Conservation (phyloP, 1,140 invertebrate species). For the Pseudomyrmex gracilis region DNA sequence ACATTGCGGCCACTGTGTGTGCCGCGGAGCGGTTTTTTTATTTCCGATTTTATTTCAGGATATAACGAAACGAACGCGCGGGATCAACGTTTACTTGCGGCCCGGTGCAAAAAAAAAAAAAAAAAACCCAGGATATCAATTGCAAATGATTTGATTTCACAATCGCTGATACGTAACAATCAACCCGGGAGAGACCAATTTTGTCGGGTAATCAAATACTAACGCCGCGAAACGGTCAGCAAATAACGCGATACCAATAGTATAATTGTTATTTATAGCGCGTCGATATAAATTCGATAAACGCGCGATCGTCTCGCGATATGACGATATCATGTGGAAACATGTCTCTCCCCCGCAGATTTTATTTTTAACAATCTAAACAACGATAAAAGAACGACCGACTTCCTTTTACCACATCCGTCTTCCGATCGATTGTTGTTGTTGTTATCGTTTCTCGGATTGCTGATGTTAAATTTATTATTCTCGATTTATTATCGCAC, state of each 20-base stretch:
- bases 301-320: constrained; percentile 5
- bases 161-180: constrained; percentile 43
- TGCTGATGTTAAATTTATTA: background rate
- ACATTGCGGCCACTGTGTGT: background rate
- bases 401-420: background rate
- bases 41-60: constrained; percentile 20
- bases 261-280: constrained; percentile 35
- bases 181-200: constrained; percentile 15
- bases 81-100: constrained; percentile 10
- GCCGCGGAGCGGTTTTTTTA: too few relatives aligned
- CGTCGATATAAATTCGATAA: background rate
- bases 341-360: too few relatives aligned
- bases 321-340: background rate
- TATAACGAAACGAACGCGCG: background rate
- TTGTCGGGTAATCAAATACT: constrained; percentile 34
- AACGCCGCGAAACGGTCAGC: constrained; percentile 20
- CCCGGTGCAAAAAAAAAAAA: background rate
- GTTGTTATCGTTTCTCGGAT: background rate
- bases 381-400: background rate
- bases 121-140: constrained; percentile 29
- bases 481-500: background rate
- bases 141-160: constrained; percentile 43
- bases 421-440: background rate
- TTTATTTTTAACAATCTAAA: too few relatives aligned
- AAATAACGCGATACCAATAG: constrained; percentile 28